These are phyloP conservation scores for Corythoichthys haematopterus DNA, from an alignment of 2,113 vertebrate genomes.

Conservation along the genomic window DNA sequence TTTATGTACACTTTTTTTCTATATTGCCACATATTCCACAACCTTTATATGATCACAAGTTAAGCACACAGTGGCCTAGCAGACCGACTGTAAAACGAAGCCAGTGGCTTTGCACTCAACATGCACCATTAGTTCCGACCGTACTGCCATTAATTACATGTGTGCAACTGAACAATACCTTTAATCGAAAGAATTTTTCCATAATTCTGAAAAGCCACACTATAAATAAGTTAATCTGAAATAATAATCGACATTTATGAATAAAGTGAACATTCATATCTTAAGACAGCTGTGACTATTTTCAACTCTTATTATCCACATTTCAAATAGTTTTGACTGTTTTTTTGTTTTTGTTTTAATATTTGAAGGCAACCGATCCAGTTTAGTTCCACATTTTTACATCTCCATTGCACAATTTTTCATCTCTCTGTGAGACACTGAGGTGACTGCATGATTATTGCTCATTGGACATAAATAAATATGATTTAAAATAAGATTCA, in stretches of 20 bases:
- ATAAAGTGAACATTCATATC: slow-evolving; percentile 56
- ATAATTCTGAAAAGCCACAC: slow-evolving; percentile 35
- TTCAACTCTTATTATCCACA: slow-evolving; percentile 45
- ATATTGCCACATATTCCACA: slow-evolving; percentile 27
- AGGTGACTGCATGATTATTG: slow-evolving; percentile 73
- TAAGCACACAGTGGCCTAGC: slow-evolving; percentile 5
- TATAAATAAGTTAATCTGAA: neutral
- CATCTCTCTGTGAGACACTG: slow-evolving; percentile 52
- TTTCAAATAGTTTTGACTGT: slow-evolving; percentile 22
- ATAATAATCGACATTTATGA: slow-evolving; percentile 2
- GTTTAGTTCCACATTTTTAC: slow-evolving; percentile 26
- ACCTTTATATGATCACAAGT: slow-evolving; percentile 28
- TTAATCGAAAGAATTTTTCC: slow-evolving; percentile 8
- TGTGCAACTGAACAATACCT: slow-evolving; percentile 16
- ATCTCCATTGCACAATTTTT: slow-evolving; percentile 45
- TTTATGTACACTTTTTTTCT: slow-evolving; percentile 47
- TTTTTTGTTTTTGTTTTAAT: slow-evolving; percentile 15
- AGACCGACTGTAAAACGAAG: slow-evolving; percentile 6
- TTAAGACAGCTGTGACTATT: slow-evolving; percentile 50
- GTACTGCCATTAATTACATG: slow-evolving; percentile 9
- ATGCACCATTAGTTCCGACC: slow-evolving; percentile 4
- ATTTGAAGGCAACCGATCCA: slow-evolving; percentile 42
- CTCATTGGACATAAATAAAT: slow-evolving; percentile 63
- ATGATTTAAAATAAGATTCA: slow-evolving; percentile 56
- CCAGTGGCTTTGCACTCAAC: neutral